These are phyloP conservation scores for Tuta absoluta DNA, from an alignment of 2,888 invertebrate species.

Conservation along the genomic window DNA sequence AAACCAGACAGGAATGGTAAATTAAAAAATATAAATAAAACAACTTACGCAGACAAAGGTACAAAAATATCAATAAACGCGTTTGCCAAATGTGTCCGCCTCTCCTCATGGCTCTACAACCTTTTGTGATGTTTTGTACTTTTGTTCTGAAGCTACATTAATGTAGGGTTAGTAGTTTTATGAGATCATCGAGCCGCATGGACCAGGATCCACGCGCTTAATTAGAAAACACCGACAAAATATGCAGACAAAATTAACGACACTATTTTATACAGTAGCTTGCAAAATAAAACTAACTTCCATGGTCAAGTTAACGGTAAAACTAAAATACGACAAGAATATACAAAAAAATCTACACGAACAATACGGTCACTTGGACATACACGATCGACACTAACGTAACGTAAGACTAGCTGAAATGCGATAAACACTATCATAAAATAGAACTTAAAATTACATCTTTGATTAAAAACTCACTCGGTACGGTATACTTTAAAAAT, in stretches of 20 bases:
- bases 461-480: slow-evolving; percentile 80
- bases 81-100: slow-evolving; percentile 51
- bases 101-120: slow-evolving; percentile 39
- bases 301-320: slow-evolving; percentile 58
- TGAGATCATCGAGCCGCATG: slow-evolving; percentile 79
- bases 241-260: slow-evolving; percentile 74
- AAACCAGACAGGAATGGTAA: slow-evolving; percentile 72
- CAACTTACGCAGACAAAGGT: slow-evolving; percentile 74
- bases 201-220: slow-evolving; percentile 67
- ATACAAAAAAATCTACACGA: slow-evolving; percentile 72
- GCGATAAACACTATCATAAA: slow-evolving; percentile 75
- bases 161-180: slow-evolving; percentile 76
- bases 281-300: slow-evolving; percentile 62
- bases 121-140: slow-evolving; percentile 71
- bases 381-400: slow-evolving; percentile 68
- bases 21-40: slow-evolving; percentile 59
- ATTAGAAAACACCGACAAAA: slow-evolving; percentile 76
- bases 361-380: slow-evolving; percentile 63
- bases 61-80: slow-evolving; percentile 72
- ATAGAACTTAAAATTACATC: slow-evolving; percentile 78
- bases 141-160: slow-evolving; percentile 67
- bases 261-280: slow-evolving; percentile 66
- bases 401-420: slow-evolving; percentile 81
- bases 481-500: slow-evolving; percentile 69
- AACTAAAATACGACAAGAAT: slow-evolving; percentile 70